These are phyloP conservation scores for Stictonetta naevosa DNA, from an alignment of 2,113 vertebrate genomes.

Conservation along the genomic window DNA sequence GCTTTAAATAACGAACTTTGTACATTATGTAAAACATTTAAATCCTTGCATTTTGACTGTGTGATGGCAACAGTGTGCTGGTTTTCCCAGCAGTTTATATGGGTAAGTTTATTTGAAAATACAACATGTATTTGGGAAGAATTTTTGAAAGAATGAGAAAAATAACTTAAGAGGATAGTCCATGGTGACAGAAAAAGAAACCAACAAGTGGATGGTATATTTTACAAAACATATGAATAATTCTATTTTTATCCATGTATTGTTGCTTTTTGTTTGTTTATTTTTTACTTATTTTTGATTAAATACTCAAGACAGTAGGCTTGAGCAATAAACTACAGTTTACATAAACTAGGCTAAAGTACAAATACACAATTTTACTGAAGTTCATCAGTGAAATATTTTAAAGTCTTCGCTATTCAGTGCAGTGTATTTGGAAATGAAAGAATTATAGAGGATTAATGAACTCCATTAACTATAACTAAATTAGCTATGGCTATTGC, in stretches of 20 bases:
- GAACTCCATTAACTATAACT: constrained; percentile 21
- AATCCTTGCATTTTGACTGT: not conserved
- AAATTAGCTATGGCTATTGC: constrained; percentile 22
- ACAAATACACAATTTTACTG: not conserved
- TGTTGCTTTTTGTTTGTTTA: not conserved
- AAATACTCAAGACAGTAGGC: not conserved
- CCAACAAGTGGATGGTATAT: not conserved
- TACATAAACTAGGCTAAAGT: not conserved
- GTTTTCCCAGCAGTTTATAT: not conserved
- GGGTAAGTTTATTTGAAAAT: not conserved
- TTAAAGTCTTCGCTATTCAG: not conserved
- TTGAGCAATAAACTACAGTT: not conserved
- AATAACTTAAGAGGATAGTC: not conserved
- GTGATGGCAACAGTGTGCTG: not conserved
- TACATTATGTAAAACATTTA: not conserved
- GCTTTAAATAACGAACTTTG: constrained; percentile 13
- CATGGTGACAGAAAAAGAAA: not conserved
- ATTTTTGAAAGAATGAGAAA: not conserved
- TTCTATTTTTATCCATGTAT: not conserved
- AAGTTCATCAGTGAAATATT: not conserved
- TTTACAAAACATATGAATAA: not conserved
- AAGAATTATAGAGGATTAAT: constrained; percentile 30
- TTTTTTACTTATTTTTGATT: not conserved
- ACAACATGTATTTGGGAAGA: not conserved
- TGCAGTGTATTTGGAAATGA: not conserved